Percentiles rank a stretch among this genome's conserved stretches.
These are phyloP conservation scores for Platynereis dumerilii DNA, from an alignment of 2,888 invertebrate genomes.

Conservation along the genomic window DNA sequence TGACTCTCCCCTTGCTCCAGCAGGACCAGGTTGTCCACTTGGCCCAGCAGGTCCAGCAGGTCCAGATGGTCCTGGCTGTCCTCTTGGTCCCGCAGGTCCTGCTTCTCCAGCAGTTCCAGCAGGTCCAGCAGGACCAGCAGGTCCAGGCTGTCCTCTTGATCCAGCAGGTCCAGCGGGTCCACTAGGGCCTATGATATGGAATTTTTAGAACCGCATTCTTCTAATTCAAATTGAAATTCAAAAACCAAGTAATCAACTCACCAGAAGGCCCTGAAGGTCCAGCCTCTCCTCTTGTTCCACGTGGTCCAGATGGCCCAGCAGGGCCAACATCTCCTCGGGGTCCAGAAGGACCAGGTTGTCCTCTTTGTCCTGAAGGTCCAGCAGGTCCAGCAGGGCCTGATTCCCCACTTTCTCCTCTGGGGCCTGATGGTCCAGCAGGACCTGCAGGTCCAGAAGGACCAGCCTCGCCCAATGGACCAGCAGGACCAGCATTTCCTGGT, in stretches of 20 bases:
- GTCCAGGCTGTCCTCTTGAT: constrained; percentile 26
- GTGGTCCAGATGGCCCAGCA: constrained; percentile 26
- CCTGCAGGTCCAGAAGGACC: constrained; percentile 25
- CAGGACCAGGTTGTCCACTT: constrained; percentile 2
- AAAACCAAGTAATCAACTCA: too few species aligned
- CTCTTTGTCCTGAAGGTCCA: constrained; percentile 19
- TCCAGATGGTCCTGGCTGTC: constrained; percentile 1
- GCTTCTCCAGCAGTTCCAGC: constrained; percentile 1
- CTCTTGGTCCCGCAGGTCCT: constrained; percentile 20
- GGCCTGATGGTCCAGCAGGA: constrained; percentile 28
- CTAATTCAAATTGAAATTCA: too few species aligned
- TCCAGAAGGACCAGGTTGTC: constrained; percentile 23
- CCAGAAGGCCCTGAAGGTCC: constrained; percentile 14
- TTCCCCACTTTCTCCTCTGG: constrained; percentile 23
- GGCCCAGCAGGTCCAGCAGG: constrained; percentile 8
- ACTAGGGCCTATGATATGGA: constrained; percentile 15
- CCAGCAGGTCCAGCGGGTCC: constrained; percentile 14
- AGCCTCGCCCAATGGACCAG: constrained; percentile 2
- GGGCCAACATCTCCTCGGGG: constrained; percentile 20
- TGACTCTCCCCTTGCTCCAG: constrained; percentile 4
- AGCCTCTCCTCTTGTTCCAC: constrained; percentile 17
- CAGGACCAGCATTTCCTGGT: constrained; percentile 16
- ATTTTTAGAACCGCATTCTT: too few species aligned
- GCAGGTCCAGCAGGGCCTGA: constrained; percentile 20
- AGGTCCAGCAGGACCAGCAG: constrained; percentile 33